Evolutionary conservation across 2,797 vertebrate species (phyloP), one percentile per base, ranked within the genome.

Genomic region (Erithacus rubecula): DNA sequence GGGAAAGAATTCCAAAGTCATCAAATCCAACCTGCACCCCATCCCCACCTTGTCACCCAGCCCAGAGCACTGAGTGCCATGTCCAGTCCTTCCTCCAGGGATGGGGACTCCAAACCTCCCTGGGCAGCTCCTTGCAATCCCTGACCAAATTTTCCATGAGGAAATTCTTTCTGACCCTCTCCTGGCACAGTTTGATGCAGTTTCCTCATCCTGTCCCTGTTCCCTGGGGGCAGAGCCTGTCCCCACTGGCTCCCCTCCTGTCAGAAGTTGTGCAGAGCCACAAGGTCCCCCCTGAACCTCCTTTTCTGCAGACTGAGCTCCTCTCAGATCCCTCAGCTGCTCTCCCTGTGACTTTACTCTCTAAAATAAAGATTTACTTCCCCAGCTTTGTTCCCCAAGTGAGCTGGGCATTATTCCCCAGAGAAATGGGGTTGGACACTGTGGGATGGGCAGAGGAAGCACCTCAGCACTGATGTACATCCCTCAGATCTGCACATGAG

Each of bases 391-490:
- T 32, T 62, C 39, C 30, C 34, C 51, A 23, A 7, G 16, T 8
- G 20, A 41, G 4, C 24, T 34, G 63, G 37, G 52, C 4, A 19
- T 12, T 27, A 15, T 23, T 51, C 15, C 53, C 23, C 3, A 9
- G 39, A 5, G 14, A 36, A 29, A 20, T 0, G 6, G 5, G 39
- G 29, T 23, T 49, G 56, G 39, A 34, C 0, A 1, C 14, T 62
- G 6, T 4, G 0, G 36, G 44, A 43, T 4, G 5, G 55, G 44
- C 70, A 81, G 11, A 39, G 22, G 5, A 7, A 46, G 9, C 7
- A 7, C 3, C 74, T n/a, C 3, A 1, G 30, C 49, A 37, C 29
- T 1, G 0, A 6, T 4, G 7, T 5, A 11, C 18, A 2, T 49
- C 26, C 52, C 62, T 75, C 3, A 6, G 36, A 59, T 15, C 53